These are phyloP conservation scores for Zygaena filipendulae DNA, from an alignment of 2,888 invertebrate species.

Conservation along the genomic window DNA sequence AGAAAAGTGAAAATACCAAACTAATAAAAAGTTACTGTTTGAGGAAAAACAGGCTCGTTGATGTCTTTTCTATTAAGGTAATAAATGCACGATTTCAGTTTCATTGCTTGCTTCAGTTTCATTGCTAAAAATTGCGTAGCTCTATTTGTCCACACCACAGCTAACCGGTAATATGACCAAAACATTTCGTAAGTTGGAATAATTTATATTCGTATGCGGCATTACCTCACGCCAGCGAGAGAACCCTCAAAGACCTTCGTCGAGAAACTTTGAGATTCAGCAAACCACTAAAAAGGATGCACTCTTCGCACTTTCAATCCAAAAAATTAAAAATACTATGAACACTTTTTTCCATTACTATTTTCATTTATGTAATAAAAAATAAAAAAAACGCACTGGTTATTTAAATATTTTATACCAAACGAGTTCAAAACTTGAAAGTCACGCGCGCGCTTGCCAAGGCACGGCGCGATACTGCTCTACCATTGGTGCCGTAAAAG, in stretches of 20 bases:
- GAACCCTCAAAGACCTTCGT: constrained; percentile 31
- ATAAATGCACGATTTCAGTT: no score
- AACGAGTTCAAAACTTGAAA: constrained; percentile 19
- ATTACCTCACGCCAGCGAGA: constrained; percentile 26
- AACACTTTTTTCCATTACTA: no score
- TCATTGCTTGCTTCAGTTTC: no score
- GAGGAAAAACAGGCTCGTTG: no score
- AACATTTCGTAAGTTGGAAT: constrained; percentile 35
- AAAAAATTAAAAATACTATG: constrained; percentile 3
- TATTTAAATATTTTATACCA: not conserved
- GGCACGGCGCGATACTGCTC: constrained; percentile 36
- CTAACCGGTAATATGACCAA: no score
- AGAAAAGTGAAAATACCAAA: no score
- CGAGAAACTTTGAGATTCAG: constrained; percentile 13
- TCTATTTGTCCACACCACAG: no score
- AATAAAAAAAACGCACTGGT: not conserved
- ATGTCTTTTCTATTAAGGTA: no score
- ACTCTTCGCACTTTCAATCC: not conserved
- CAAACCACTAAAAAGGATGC: constrained; percentile 11
- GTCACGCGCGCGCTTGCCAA: constrained; percentile 35
- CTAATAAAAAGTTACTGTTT: no score
- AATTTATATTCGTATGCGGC: constrained; percentile 27
- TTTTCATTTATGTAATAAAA: not conserved
- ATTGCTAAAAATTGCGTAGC: no score
- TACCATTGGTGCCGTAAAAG: constrained; percentile 34